phyloP scores from a whole-genome alignment of 2,113 vertebrate genomes.

The Callorhinus ursinus region DNA sequence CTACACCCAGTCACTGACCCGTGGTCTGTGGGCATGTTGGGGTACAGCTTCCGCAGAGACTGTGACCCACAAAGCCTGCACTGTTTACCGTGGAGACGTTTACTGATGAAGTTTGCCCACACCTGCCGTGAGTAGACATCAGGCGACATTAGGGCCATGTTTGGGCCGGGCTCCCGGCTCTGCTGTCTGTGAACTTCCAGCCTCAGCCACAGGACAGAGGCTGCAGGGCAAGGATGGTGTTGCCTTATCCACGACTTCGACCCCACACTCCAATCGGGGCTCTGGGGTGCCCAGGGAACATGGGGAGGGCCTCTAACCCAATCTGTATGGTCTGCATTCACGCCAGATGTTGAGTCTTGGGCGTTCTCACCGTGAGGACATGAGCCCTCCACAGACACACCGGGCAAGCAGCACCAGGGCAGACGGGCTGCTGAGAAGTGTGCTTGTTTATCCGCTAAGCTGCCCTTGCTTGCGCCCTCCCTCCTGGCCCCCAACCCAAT shows the following conservation, averaged over 20 bases:
- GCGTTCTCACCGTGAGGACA: fast-evolving
- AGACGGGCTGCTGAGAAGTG: fast-evolving
- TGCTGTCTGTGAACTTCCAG: not conserved
- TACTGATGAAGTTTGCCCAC: fast-evolving
- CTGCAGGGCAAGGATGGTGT: fast-evolving
- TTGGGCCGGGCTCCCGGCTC: fast-evolving
- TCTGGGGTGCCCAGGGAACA: not conserved
- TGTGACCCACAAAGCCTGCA: not conserved
- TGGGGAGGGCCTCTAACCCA: fast-evolving
- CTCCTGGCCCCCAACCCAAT: not conserved
- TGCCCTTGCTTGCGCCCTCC: not conserved
- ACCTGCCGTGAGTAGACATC: fast-evolving
- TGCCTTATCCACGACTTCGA: too few relatives aligned
- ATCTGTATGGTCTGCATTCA: not conserved
- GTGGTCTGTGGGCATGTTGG: fast-evolving
- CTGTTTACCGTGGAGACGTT: fast-evolving
- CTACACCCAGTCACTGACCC: fast-evolving
- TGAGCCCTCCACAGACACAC: not conserved
- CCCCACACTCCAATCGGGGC: too few relatives aligned
- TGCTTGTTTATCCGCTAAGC: fast-evolving
- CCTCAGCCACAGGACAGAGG: fast-evolving
- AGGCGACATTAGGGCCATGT: fast-evolving
- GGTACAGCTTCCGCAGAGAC: not conserved
- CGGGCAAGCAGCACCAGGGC: not conserved
- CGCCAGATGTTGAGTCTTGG: fast-evolving